Base-by-base conservation (phyloP, 2,797 vertebrate species). In the Staurois parvus region DNA sequence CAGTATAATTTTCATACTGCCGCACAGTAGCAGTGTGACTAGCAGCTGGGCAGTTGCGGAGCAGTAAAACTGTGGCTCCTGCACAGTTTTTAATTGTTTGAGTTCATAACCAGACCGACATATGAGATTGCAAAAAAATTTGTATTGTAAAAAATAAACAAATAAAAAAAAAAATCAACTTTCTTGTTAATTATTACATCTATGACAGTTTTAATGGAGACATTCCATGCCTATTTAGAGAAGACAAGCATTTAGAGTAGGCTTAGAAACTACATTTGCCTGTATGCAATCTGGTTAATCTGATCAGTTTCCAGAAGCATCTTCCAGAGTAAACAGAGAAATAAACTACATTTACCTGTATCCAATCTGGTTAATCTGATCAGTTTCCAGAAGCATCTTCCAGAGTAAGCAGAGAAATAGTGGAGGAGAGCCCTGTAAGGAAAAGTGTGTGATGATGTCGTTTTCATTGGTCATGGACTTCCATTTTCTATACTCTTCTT, bases 401-500 rank as follows among this genome's bases (percentile, higher is more conserved):
- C 98, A 99, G 2, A 99, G 94, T 80, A 99, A 95, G 87, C 98
- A 99, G 62, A 99, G 97, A 90, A 99, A 99, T 45, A 99, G 96
- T 0, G 98, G 97, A 0, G 97, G 95, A 8, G 98, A 99, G 67
- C 97, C 96, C 86, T 99, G 98, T 87, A 96, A 94, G 88, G 98
- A 98, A 87, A 99, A 99, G 84, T 99, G 97, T 5, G 97, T 97
- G 70, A 99, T 99, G 88, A 99, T 99, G 88, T 98, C 98, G 13
- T 96, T 98, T 93, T 99, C 98, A 4, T 95, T 98, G 85, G 95
- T 97, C 98, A 99, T 99, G 0, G 98, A 99, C 90, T 99, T 99
- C 98, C 98, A 99, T 91, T 99, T 99, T 34, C 98, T 94, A 89
- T 99, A 99, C 77, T 99, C 98, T 84, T 99, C 98, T 88, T 99